Conservation (phyloP, 1,140 invertebrate genomes). For the Helicoverpa armigera region DNA sequence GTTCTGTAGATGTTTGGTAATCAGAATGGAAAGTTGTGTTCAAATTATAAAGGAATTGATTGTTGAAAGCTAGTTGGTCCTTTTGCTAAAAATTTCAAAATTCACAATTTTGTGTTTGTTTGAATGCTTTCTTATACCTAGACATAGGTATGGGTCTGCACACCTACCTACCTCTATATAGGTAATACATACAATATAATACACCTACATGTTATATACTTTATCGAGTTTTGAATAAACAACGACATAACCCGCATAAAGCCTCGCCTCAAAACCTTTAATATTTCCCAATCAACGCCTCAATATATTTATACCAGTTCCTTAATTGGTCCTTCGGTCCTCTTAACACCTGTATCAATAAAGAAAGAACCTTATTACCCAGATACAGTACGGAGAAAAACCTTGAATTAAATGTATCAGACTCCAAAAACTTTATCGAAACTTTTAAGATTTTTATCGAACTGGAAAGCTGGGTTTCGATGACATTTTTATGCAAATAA, state of each 20-base stretch:
- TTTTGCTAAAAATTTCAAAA: too few species aligned
- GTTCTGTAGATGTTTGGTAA: background rate
- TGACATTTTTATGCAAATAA: conserved; percentile 67
- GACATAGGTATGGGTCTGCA: too few species aligned
- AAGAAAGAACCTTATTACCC: conserved; percentile 41
- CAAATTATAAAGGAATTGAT: too few species aligned
- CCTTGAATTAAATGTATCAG: conserved; percentile 16
- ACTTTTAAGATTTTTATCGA: conserved; percentile 49
- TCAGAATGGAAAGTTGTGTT: background rate
- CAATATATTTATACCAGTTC: conserved; percentile 18
- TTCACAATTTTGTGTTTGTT: too few species aligned
- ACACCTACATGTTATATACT: too few species aligned
- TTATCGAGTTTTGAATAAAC: background rate
- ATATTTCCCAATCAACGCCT: conserved; percentile 24
- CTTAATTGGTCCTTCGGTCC: conserved; percentile 19
- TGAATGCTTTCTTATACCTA: too few species aligned
- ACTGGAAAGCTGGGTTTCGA: conserved; percentile 46
- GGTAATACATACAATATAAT: too few species aligned
- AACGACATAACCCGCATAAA: background rate
- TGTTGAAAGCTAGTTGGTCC: too few species aligned
- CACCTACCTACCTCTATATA: too few species aligned
- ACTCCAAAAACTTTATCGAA: conserved; percentile 47
- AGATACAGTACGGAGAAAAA: conserved; percentile 27
- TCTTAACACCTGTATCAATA: conserved; percentile 45
- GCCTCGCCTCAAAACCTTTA: conserved; percentile 10